Base-by-base conservation (phyloP, 2,113 vertebrate genomes). In the Corvus moneduloides region DNA sequence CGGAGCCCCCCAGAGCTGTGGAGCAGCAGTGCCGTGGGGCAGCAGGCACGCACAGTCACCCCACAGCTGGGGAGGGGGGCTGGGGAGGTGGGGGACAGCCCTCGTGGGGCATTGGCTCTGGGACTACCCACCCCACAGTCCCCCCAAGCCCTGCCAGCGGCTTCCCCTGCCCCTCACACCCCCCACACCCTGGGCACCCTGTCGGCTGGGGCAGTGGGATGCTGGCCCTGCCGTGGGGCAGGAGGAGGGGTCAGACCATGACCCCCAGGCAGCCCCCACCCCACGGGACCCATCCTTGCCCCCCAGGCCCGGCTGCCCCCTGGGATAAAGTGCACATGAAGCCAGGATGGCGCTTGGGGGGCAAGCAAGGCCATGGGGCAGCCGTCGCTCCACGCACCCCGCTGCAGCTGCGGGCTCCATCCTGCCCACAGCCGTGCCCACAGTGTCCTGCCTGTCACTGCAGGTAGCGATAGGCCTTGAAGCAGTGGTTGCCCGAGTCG, bases 381-480 rank as follows among this genome's bases (percentile, higher is more conserved):
- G 64, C 77, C 9, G 2, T 39, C 6, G 0, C 58, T 51, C 1
- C 13, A 6, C 16, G 30, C 27, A 9, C 33, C 49, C n/a, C 3
- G 11, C n/a, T 3, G 59, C 69, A 20, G 71, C 71, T 13, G 64
- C 46, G 1, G 84, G 63, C 84, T 48, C 68, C 4, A 2, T 10
- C 32, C 26, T 8, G 76, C 77, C 72, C 27, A 3, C 35, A 12
- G 61, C 82, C 48, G 0, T 8, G 37, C 63, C 72, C 18, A 2
- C 2, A 5, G 43, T 0, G 20, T 4, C 68, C 20, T 4, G 55
- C 78, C 61, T 12, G 7, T 84, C 87, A 90, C 87, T 99, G 99
- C 97, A 99, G 98, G 98, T 99, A 99, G 80, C 99, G 98, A 96
- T 99, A 99, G 59, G 99, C 98, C 97, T 99, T 99, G 97, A 99